Percentiles rank a stretch among this genome's conserved stretches.
Evolutionary conservation across 2,797 vertebrate genomes (phyloP).

Genomic region (Masticophis lateralis): DNA sequence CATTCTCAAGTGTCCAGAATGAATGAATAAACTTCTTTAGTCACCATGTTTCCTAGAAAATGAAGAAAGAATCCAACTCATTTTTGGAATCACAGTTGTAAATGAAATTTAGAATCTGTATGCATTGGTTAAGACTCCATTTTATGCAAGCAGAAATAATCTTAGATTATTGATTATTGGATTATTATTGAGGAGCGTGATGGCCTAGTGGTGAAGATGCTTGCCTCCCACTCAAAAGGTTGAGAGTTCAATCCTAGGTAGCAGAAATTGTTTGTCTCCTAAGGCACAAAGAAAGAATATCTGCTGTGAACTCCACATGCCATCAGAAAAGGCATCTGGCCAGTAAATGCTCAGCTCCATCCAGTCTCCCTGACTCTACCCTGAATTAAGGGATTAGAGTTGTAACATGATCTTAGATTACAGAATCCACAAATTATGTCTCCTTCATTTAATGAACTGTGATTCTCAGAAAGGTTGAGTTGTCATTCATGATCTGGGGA

Average conservation of each 20-base stretch:
- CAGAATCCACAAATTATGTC: neutral
- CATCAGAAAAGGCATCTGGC: neutral
- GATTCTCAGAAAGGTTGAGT: neutral
- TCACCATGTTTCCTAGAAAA: neutral
- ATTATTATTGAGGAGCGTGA: too few species aligned
- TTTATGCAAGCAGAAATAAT: neutral
- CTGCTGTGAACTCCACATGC: neutral
- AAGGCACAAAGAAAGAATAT: neutral
- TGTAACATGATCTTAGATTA: too few species aligned
- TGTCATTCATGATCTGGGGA: neutral
- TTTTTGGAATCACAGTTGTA: neutral
- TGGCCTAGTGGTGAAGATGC: too few species aligned
- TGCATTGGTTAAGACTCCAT: neutral
- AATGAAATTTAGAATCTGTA: neutral
- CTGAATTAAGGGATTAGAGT: neutral
- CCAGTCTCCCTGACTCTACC: neutral
- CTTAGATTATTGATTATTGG: too few species aligned
- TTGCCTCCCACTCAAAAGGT: neutral
- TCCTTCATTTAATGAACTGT: neutral
- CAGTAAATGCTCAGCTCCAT: neutral
- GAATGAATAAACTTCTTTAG: neutral
- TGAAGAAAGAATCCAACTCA: neutral
- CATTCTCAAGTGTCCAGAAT: neutral
- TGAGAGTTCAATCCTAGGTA: too few species aligned
- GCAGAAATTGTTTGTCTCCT: too few species aligned